phyloP scores from a whole-genome alignment of 2,888 invertebrate genomes.

The Elmis aenea region DNA sequence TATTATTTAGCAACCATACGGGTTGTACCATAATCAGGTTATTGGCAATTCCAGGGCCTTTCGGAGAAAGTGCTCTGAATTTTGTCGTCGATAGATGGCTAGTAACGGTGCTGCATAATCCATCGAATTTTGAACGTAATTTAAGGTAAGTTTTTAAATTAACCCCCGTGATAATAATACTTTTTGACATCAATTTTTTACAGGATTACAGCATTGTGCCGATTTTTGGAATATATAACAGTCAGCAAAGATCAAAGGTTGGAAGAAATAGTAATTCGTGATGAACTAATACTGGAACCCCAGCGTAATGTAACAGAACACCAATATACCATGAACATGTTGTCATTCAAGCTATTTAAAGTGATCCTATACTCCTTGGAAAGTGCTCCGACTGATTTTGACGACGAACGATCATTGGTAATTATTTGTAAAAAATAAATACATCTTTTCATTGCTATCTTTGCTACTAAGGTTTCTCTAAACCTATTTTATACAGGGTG shows the following conservation, averaged over 20 bases:
- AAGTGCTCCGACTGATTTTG: too few relatives aligned
- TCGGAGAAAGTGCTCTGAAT: slow-evolving; percentile 22
- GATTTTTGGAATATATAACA: slow-evolving; percentile 18
- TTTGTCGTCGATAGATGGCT: slow-evolving; percentile 22
- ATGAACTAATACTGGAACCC: neutral
- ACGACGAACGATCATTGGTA: too few relatives aligned
- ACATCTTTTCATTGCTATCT: too few relatives aligned
- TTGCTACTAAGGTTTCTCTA: too few relatives aligned
- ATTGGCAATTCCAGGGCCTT: slow-evolving; percentile 23
- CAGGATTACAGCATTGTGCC: slow-evolving; percentile 19
- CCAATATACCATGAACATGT: too few relatives aligned
- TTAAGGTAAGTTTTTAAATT: slow-evolving; percentile 16
- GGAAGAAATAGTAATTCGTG: slow-evolving; percentile 10
- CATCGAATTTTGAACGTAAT: slow-evolving; percentile 15
- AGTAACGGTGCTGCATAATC: too few relatives aligned
- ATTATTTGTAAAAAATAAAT: too few relatives aligned
- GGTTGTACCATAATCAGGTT: slow-evolving; percentile 17
- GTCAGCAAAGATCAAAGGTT: slow-evolving; percentile 16
- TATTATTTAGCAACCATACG: slow-evolving; percentile 19
- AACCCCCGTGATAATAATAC: neutral
- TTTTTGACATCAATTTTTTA: slow-evolving; percentile 7
- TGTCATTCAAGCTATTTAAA: too few relatives aligned
- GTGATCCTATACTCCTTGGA: too few relatives aligned
- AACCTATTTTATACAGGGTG: too few relatives aligned
- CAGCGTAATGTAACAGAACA: too few relatives aligned